Conservation (phyloP, 2,797 vertebrate genomes). For the Gambusia yucatana region DNA sequence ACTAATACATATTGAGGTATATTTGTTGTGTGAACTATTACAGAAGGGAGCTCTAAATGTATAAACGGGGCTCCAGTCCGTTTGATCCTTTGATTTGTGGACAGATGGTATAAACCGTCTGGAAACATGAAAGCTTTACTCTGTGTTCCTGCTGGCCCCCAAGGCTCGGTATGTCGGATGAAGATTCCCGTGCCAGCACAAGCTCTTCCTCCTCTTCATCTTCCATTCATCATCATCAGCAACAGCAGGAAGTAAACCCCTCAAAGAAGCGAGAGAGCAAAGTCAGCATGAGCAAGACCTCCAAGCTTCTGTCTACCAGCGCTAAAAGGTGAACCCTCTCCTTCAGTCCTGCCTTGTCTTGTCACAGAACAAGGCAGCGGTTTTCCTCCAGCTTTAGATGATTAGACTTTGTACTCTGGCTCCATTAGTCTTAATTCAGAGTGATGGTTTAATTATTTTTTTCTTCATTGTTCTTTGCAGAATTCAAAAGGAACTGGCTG, state of each 20-base stretch:
- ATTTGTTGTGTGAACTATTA: no score
- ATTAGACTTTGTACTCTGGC: not conserved
- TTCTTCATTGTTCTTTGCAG: conserved; percentile 67
- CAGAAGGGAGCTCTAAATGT: no score
- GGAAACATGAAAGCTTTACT: not conserved
- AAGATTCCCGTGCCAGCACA: conserved; percentile 97
- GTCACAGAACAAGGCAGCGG: not conserved
- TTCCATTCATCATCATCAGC: conserved; percentile 71
- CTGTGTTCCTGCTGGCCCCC: not conserved
- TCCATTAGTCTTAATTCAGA: not conserved
- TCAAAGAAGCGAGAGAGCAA: conserved; percentile 90
- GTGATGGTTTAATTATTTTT: not conserved
- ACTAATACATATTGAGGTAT: no score
- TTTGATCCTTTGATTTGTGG: not conserved
- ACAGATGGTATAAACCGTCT: not conserved
- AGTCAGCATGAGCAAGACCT: conserved; percentile 98
- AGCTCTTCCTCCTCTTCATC: conserved; percentile 95
- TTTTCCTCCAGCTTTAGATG: not conserved
- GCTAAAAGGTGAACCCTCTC: conserved; percentile 87
- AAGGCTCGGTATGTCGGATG: conserved; percentile 93
- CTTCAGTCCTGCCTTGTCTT: not conserved
- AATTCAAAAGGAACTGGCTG: conserved; percentile 98
- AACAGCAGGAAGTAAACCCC: conserved; percentile 79
- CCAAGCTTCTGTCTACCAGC: conserved; percentile 95
- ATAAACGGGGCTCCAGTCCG: no score